A percentile compares a stretch with the other conserved stretches of the same genome.
Evolutionary conservation across 2,113 vertebrate genomes (phyloP).

Genomic region (Verasper variegatus): DNA sequence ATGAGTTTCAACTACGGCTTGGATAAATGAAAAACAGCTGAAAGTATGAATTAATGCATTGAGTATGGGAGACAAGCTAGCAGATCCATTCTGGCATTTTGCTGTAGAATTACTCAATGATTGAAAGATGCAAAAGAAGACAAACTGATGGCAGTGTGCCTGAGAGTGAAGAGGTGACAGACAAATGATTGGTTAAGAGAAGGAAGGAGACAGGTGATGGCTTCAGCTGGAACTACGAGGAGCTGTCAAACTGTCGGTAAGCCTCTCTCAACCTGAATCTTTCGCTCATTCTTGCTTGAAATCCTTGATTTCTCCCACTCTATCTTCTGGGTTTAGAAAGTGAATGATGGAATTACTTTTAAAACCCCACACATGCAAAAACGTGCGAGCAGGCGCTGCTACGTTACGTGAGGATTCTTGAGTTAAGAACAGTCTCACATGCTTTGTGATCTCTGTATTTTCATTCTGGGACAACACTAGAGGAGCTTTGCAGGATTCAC

Average conservation of each 20-base stretch:
- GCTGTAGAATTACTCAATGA: slow-evolving; percentile 3
- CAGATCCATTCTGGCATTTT: slow-evolving; percentile 17
- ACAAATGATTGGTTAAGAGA: slow-evolving; percentile 44
- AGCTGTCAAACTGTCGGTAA: slow-evolving; percentile 56
- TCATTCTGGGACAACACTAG: too few relatives aligned
- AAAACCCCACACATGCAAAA: slow-evolving; percentile 6
- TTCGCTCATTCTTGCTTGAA: slow-evolving; percentile 6
- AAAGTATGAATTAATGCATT: not conserved
- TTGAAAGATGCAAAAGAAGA: slow-evolving; percentile 15
- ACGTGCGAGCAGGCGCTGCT: not conserved
- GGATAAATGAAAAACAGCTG: not conserved
- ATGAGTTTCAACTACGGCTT: not conserved
- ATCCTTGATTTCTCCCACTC: slow-evolving; percentile 11
- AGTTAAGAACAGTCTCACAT: too few relatives aligned
- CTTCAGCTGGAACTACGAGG: slow-evolving; percentile 29
- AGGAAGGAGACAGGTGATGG: slow-evolving; percentile 36
- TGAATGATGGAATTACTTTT: slow-evolving; percentile 7
- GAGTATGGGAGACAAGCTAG: not conserved
- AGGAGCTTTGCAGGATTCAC: too few relatives aligned
- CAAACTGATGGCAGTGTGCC: not conserved
- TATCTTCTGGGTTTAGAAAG: slow-evolving; percentile 6
- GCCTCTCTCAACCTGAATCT: slow-evolving; percentile 16
- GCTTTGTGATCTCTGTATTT: too few relatives aligned
- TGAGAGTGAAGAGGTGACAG: slow-evolving; percentile 38
- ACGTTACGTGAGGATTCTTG: not conserved